Evolutionary conservation across 2,113 vertebrate genomes (phyloP).

Genomic region (Lipotes vexillifer): DNA sequence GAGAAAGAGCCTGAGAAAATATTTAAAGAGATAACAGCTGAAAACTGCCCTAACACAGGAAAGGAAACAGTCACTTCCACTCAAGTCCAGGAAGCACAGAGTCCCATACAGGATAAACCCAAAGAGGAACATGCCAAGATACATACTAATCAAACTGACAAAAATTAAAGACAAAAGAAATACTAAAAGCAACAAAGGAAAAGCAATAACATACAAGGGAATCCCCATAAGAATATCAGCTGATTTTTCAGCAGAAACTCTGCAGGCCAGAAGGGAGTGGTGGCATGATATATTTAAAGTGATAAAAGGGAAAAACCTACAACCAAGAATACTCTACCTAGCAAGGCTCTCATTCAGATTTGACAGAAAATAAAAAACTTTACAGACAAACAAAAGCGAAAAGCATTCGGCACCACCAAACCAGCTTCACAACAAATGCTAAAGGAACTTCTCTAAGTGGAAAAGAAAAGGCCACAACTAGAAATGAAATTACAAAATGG

Average conservation of each 20-base stretch:
- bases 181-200: not conserved
- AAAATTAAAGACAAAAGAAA: not conserved
- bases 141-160: not conserved
- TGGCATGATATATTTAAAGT: not conserved
- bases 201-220: not conserved
- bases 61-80: not conserved
- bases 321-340: not conserved
- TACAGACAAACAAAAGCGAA: too few relatives aligned
- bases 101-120: not conserved
- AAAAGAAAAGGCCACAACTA: too few relatives aligned
- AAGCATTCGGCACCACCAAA: too few relatives aligned
- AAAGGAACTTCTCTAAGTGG: too few relatives aligned
- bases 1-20: not conserved
- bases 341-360: not conserved
- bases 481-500: too few relatives aligned
- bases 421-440: too few relatives aligned
- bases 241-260: not conserved
- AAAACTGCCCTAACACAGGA: not conserved
- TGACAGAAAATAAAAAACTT: not conserved
- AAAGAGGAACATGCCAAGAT: not conserved
- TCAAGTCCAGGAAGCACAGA: not conserved
- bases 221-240: not conserved
- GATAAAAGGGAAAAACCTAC: not conserved
- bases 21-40: not conserved
- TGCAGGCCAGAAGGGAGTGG: not conserved